A percentile compares a stretch with the other conserved stretches of the same genome.
phyloP scores from a whole-genome alignment of 2,113 vertebrate species.

The Edolisoma coerulescens region DNA sequence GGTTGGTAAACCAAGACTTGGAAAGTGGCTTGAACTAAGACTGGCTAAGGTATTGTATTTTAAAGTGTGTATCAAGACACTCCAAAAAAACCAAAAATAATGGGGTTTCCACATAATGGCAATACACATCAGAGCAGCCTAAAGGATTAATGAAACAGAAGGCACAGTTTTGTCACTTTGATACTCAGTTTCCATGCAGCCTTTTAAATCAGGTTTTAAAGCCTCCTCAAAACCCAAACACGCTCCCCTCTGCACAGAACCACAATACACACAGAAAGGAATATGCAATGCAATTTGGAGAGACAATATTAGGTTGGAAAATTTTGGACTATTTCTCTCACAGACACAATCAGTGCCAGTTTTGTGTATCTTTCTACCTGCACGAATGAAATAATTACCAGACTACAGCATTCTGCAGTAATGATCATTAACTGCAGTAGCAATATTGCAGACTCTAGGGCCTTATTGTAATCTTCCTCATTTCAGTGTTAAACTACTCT shows the following conservation, averaged over 20 bases:
- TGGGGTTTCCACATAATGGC: neutral
- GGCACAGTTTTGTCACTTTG: neutral
- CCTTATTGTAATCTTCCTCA: constrained; percentile 55
- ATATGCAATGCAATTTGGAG: neutral
- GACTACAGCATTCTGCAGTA: constrained; percentile 46
- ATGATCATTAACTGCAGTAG: constrained; percentile 53
- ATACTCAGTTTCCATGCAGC: neutral
- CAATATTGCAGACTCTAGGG: constrained; percentile 52
- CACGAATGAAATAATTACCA: neutral
- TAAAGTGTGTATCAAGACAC: neutral
- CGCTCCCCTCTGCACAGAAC: neutral
- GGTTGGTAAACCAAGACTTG: neutral
- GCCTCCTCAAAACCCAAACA: neutral
- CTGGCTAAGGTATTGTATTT: neutral
- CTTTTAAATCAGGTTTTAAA: constrained; percentile 13
- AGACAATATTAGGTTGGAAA: neutral
- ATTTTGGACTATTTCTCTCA: constrained; percentile 10
- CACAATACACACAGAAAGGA: neutral
- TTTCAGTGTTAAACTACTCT: constrained; percentile 46
- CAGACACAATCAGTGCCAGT: neutral
- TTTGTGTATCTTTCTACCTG: constrained; percentile 39
- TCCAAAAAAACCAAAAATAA: neutral
- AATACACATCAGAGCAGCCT: neutral
- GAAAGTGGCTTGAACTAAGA: neutral
- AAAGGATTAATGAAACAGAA: constrained; percentile 10